phyloP scores from a whole-genome alignment of 2,113 vertebrate species.

The Apeltes quadracus region DNA sequence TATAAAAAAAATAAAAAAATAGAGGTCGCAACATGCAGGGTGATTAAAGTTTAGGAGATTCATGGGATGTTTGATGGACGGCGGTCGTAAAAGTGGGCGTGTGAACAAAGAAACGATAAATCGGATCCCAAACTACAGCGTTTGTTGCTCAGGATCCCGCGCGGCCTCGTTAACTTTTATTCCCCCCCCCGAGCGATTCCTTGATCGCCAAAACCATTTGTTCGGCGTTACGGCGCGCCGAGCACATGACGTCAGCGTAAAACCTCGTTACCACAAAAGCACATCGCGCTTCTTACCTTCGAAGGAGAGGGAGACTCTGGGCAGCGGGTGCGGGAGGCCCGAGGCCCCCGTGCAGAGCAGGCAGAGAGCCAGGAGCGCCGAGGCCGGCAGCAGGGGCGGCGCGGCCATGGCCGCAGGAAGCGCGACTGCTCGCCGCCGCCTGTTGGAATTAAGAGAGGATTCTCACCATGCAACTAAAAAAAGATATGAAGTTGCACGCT shows the following conservation, averaged over 20 bases:
- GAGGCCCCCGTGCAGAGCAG: conserved; percentile 56
- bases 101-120: background rate
- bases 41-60: conserved; percentile 72
- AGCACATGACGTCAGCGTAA: conserved; percentile 18
- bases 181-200: background rate
- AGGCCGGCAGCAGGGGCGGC: conserved; percentile 48
- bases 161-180: background rate
- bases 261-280: conserved; percentile 7
- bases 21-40: conserved; percentile 24
- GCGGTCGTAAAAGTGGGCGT: background rate
- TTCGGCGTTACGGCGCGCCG: conserved; percentile 37
- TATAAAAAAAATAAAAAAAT: conserved; percentile 59
- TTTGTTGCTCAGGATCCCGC: background rate
- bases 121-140: background rate
- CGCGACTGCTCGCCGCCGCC: too few species aligned
- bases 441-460: too few species aligned
- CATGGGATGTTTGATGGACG: conserved; percentile 19
- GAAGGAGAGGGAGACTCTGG: conserved; percentile 80
- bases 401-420: conserved; percentile 66
- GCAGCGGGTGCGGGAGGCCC: conserved; percentile 71
- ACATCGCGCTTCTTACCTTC: conserved; percentile 69
- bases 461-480: too few species aligned
- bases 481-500: too few species aligned
- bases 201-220: conserved; percentile 41
- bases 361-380: conserved; percentile 58